Base-by-base conservation (phyloP, 1,140 invertebrate genomes). In the Drosophila gunungcola region DNA sequence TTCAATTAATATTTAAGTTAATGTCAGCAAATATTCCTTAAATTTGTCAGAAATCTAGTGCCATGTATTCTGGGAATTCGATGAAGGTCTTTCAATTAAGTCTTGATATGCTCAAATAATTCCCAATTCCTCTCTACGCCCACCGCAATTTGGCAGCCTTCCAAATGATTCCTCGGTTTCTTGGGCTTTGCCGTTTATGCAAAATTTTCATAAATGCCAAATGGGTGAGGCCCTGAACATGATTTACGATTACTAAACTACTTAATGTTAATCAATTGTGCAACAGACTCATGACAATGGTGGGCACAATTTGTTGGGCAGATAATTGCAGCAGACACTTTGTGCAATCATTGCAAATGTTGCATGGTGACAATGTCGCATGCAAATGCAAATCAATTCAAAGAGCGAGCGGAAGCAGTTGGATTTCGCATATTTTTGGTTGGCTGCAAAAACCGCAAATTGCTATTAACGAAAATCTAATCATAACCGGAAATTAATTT, bases 401-500 rank as follows among this genome's bases (percentile, higher is more conserved):
- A 11, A 58, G 9, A 25, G 29, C 10, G 10, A 57, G 9, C 52
- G n/a, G 21, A 55, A 36, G 63, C 12, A 41, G 38, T 38, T 29
- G 11, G 39, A 62, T 21, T 57, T 54, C 32, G 78, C 42, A 56
- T 57, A 74, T 86, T 79, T 83, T 76, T 79, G 62, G 56, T 73
- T 77, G 84, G 48, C 75, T 63, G 67, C 77, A 80, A 84, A 91
- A 91, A 91, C 91, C 91, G 74, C 91, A 92, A 92, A 92, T 92
- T 92, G 91, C 91, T 82, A 91, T 92, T 91, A 91, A 90, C 91
- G 90, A 91, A 92, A 92, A 92, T 91, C 91, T 92, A 92, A 92
- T 92, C 91, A 92, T 92, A 91, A 91, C 91, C 91, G 91, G 91
- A 92, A 92, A 92, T 92, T 92, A 92, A 92, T 92, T 92, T 92